Evolutionary conservation across 2,797 vertebrate species (phyloP).

Genomic region (Corythornis leucogaster): DNA sequence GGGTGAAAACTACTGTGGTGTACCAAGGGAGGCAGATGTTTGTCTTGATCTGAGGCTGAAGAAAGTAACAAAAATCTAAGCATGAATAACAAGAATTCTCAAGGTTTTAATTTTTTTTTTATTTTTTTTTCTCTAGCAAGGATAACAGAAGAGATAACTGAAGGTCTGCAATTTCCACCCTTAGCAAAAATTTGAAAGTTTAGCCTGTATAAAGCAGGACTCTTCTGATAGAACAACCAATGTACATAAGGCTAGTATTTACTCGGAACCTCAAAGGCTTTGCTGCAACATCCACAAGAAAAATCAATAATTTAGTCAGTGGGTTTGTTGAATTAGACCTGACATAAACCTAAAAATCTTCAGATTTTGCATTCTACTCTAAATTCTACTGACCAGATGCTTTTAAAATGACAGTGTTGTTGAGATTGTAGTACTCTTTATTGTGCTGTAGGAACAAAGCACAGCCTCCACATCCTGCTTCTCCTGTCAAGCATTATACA

Average conservation of each 20-base stretch:
- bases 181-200: neutral
- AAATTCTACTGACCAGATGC: neutral
- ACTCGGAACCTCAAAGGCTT: neutral
- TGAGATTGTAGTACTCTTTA: neutral
- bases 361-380: neutral
- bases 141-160: neutral
- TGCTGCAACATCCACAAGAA: neutral
- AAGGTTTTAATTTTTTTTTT: neutral
- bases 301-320: neutral
- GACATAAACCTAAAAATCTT: neutral
- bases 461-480: neutral
- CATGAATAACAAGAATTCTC: neutral
- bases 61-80: neutral
- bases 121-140: neutral
- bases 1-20: neutral
- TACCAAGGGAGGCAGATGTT: neutral
- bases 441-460: neutral
- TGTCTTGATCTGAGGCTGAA: neutral
- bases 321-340: neutral
- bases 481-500: neutral
- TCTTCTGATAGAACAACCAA: neutral
- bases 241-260: neutral
- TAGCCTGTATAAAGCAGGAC: neutral
- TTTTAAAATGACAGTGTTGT: neutral
- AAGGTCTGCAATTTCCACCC: neutral